These are phyloP conservation scores for Morus bassanus DNA, from an alignment of 2,797 vertebrate species.

Conservation along the genomic window DNA sequence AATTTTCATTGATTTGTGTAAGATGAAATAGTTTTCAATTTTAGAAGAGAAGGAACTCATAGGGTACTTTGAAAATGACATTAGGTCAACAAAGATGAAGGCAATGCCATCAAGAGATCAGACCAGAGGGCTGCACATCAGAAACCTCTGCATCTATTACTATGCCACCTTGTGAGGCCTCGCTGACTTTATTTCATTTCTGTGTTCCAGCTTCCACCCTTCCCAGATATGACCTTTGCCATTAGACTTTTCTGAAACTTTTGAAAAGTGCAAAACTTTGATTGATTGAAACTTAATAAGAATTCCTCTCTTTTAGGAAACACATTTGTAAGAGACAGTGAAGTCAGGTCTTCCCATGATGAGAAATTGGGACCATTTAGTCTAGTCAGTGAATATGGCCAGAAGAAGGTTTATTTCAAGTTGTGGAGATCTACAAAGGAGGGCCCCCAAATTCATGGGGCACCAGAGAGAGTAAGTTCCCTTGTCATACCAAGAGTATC, in stretches of 20 bases:
- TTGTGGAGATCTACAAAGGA: background rate
- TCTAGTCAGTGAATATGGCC: background rate
- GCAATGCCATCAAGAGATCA: background rate
- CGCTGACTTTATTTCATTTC: background rate
- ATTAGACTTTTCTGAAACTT: background rate
- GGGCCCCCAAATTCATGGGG: background rate
- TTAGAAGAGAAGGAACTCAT: background rate
- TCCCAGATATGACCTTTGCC: background rate
- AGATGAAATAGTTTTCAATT: background rate
- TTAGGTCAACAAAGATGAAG: background rate
- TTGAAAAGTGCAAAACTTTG: background rate
- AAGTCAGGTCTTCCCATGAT: background rate
- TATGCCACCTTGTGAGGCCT: background rate
- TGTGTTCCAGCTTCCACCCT: background rate
- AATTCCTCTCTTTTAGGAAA: background rate
- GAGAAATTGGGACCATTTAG: background rate
- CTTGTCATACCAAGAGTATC: background rate
- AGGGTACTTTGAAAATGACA: background rate
- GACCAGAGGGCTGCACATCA: background rate
- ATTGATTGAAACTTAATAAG: background rate
- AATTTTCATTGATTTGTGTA: background rate
- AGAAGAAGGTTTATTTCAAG: background rate
- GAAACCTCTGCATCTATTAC: background rate
- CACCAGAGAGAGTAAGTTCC: background rate
- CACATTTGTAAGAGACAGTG: background rate